Evolutionary conservation across 53 echinoderm and acorn worm species (phyloP), one percentile per base, ranked within the genome.

Genomic region (Zoroaster sp.): DNA sequence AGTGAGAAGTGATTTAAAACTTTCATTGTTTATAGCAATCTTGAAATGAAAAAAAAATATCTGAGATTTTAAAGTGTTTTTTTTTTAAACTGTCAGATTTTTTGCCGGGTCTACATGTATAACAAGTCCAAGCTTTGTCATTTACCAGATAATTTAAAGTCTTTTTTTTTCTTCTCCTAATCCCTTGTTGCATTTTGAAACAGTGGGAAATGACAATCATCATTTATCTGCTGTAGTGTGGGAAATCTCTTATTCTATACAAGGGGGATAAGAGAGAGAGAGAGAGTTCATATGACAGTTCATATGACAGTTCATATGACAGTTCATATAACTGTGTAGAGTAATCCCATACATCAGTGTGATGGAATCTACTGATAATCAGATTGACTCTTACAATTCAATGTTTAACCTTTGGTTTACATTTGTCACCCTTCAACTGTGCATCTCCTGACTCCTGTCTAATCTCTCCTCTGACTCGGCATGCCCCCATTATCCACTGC

Each of bases 361-460:
- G 81, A 35, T 28, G 81, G 38, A 67, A 67, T 81, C 81, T 10
- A 5, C 81, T 5, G 81, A 81, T 81, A 81, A 81, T 81, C 81
- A 81, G 81, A 81, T 81, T 81, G 65, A 32, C 40, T 67, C 81
- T 42, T 81, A 63, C 81, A 81, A 67, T 81, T 81, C 81, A 67
- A 43, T 81, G 81, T 81, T 81, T 81, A 81, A 81, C 81, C 67
- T 66, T 38, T 66, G 81, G 81, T 81, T 81, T 81, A 67, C 81
- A 66, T 39, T 81, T 67, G 45, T 81, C 81, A 66, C 81, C 67
- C 30, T 54, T 66, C 66, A 23, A 81, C 36, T 17, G 67, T 38
- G 43, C 42, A 32, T 40, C 36, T 36, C 37, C 44, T 21, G 8
- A 40, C 21, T 17, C 23, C 3, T 59, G 10, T 59, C 28, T 2